Evolutionary conservation across 2,888 invertebrate genomes (phyloP).

Genomic region (Leptinotarsa tumamoca): DNA sequence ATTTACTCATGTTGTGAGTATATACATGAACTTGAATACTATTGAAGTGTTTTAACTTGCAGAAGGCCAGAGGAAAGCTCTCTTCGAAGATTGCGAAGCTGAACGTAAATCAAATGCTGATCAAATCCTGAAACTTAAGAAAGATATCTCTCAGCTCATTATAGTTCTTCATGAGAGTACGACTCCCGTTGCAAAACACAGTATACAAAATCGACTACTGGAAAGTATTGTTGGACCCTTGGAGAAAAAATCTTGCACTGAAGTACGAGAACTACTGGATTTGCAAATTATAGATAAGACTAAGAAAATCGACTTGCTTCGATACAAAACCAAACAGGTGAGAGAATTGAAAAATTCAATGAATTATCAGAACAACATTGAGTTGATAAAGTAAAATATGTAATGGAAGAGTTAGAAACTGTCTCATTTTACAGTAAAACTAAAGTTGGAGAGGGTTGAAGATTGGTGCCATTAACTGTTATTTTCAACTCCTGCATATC

Average conservation of each 20-base stretch:
- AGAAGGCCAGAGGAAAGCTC: conserved; percentile 88
- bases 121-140: conserved; percentile 78
- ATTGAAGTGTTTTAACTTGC: conserved; percentile 29
- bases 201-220: conserved; percentile 53
- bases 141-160: conserved; percentile 76
- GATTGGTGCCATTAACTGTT: too few species aligned
- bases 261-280: conserved; percentile 72
- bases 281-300: conserved; percentile 78
- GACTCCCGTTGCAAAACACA: conserved; percentile 66
- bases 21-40: too few species aligned
- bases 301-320: conserved; percentile 80
- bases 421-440: too few species aligned
- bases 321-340: conserved; percentile 76
- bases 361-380: too few species aligned
- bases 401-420: too few species aligned
- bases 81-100: conserved; percentile 83
- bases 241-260: conserved; percentile 67
- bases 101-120: conserved; percentile 80
- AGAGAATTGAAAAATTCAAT: not conserved
- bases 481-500: too few species aligned
- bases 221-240: conserved; percentile 65
- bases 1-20: too few species aligned
- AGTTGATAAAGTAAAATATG: too few species aligned
- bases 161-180: conserved; percentile 72
- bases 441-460: too few species aligned